Conservation (phyloP, 1,140 invertebrate genomes). For the Zeugodacus cucurbitae region DNA sequence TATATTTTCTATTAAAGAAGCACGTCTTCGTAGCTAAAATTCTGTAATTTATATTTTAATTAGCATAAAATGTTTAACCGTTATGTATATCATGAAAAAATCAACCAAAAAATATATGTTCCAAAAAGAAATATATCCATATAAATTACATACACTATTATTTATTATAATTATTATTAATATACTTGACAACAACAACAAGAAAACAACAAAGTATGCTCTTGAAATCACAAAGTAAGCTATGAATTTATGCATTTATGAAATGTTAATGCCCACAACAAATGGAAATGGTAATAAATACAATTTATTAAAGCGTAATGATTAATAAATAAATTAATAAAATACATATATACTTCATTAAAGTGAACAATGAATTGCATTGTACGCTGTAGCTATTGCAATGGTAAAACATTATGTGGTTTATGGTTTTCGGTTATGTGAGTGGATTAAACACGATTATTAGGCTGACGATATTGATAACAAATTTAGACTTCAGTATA, state of each 20-base stretch:
- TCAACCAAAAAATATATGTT: too few species aligned
- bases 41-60: too few species aligned
- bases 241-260: constrained; percentile 35
- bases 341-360: not conserved
- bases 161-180: not conserved
- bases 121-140: too few species aligned
- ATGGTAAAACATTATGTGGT: not conserved
- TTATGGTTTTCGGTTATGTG: not conserved
- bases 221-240: not conserved
- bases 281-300: not conserved
- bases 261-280: not conserved
- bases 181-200: not conserved
- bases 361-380: not conserved
- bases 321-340: not conserved
- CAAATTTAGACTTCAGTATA: constrained; percentile 36
- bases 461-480: constrained; percentile 30
- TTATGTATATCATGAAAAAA: too few species aligned
- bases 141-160: too few species aligned
- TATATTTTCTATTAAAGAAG: too few species aligned
- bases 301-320: not conserved
- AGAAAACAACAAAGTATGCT: not conserved
- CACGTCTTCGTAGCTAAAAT: too few species aligned
- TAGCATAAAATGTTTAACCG: too few species aligned
- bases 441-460: not conserved
- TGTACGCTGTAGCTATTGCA: not conserved